Percentiles rank a stretch among this genome's conserved stretches.
These are phyloP conservation scores for Columba janthina DNA, from an alignment of 2,113 vertebrate genomes.

Conservation along the genomic window DNA sequence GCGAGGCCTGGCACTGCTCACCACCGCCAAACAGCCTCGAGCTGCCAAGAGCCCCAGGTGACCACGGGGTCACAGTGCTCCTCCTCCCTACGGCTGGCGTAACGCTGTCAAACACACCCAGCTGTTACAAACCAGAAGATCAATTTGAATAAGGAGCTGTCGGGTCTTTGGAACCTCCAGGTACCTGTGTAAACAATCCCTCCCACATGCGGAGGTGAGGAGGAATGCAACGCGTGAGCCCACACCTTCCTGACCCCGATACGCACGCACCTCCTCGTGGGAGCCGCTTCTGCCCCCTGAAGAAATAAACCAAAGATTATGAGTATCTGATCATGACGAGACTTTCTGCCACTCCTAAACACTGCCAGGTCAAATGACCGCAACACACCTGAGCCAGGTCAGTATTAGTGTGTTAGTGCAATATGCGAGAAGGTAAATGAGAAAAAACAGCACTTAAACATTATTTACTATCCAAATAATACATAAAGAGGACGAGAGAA, in stretches of 20 bases:
- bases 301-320: neutral
- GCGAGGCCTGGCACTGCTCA: neutral
- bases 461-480: neutral
- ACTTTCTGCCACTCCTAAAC: neutral
- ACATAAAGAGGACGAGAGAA: neutral
- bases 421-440: neutral
- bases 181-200: neutral
- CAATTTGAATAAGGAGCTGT: neutral
- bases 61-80: fast-evolving
- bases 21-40: neutral
- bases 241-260: neutral
- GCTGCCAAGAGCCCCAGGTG: neutral
- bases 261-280: neutral
- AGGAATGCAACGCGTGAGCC: neutral
- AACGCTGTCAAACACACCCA: neutral
- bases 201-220: neutral
- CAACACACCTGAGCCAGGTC: no score
- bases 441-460: neutral
- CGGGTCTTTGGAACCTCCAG: neutral
- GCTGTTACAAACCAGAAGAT: fast-evolving
- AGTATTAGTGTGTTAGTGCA: neutral
- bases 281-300: neutral
- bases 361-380: neutral
- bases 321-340: neutral
- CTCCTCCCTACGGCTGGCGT: neutral